A percentile compares a stretch with the other conserved stretches of the same genome.
Conservation (phyloP, 2,888 invertebrate species). For the Diogma glabrata region DNA sequence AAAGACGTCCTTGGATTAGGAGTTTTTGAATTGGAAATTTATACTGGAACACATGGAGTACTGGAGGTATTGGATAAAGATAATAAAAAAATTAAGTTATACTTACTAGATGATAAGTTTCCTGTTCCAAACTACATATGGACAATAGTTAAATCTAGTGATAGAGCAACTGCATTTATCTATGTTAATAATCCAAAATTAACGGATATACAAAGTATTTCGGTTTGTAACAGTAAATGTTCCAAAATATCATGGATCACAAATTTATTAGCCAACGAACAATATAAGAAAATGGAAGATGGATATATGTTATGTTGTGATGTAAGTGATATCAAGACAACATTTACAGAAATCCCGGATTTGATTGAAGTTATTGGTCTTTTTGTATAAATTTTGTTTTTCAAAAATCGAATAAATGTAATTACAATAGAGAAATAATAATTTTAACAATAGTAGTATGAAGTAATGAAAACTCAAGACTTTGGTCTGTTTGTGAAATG, state of each 20-base stretch:
- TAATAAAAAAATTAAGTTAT: slow-evolving; percentile 22
- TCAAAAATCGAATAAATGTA: no score
- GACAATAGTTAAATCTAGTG: slow-evolving; percentile 22
- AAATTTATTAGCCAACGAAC: not conserved
- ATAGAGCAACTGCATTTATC: slow-evolving; percentile 22
- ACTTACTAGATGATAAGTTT: slow-evolving; percentile 22
- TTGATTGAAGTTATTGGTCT: slow-evolving; percentile 1
- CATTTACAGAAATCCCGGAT: slow-evolving; percentile 1
- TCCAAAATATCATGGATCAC: slow-evolving; percentile 22
- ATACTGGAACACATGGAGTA: slow-evolving; percentile 24
- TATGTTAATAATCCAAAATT: slow-evolving; percentile 22
- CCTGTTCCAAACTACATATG: slow-evolving; percentile 26
- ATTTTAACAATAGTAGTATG: no score
- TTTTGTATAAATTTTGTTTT: slow-evolving; percentile 6
- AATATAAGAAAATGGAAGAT: slow-evolving; percentile 1
- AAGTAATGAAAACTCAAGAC: no score
- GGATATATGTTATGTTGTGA: slow-evolving; percentile 7
- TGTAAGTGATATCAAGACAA: not conserved
- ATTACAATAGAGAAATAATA: no score
- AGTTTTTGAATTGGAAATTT: slow-evolving; percentile 21
- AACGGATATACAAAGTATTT: slow-evolving; percentile 16
- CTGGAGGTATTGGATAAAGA: slow-evolving; percentile 17
- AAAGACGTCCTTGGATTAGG: slow-evolving; percentile 21
- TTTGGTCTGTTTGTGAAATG: no score
- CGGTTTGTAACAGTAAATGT: slow-evolving; percentile 24